Evolutionary conservation across 2,797 vertebrate genomes (phyloP), one percentile per base, ranked within the genome.

Genomic region (Falco novaeseelandiae): DNA sequence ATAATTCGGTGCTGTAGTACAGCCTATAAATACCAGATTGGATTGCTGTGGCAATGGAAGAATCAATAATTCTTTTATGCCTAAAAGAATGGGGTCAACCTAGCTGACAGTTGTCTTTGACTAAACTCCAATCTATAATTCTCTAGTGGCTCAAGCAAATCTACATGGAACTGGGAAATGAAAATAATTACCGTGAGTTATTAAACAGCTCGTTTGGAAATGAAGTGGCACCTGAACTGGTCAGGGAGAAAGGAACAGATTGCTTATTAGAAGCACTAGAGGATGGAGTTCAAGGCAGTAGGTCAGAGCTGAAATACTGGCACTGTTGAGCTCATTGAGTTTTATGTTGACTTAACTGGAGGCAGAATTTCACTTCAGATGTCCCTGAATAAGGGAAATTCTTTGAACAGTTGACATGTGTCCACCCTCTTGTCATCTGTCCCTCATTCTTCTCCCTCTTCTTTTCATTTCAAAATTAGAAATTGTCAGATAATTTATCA

Each of bases 401-500:
- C 58, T 89, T 91, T 77, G 36, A 87, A 51, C 59, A 70, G 38
- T 71, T 91, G 89, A 89, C 23, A 26, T 30, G 4, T 81, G 74
- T 85, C 91, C 78, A 77, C 81, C 81, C 55, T 96, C 89, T 85
- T 83, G 78, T 90, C 74, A 83, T 87, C 42, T 84, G 65, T 83
- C 40, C 18, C 36, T 89, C 63, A 36, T 96, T 80, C 67, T 95
- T 93, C 78, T 92, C 78, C 32, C 51, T 86, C 61, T 25, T 91
- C 36, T 40, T 94, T 94, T 70, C 89, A 82, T 92, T 94, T 93
- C 89, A 92, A 67, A 89, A 91, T 93, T 92, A 89, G 87, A 95
- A 94, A 93, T 83, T 52, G 70, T 62, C 87, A 88, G 90, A 82
- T 96, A 95, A 95, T 94, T 93, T 92, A 87, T 91, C 69, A 65